Conservation (phyloP, 2,113 vertebrate genomes). For the Mobula birostris region DNA sequence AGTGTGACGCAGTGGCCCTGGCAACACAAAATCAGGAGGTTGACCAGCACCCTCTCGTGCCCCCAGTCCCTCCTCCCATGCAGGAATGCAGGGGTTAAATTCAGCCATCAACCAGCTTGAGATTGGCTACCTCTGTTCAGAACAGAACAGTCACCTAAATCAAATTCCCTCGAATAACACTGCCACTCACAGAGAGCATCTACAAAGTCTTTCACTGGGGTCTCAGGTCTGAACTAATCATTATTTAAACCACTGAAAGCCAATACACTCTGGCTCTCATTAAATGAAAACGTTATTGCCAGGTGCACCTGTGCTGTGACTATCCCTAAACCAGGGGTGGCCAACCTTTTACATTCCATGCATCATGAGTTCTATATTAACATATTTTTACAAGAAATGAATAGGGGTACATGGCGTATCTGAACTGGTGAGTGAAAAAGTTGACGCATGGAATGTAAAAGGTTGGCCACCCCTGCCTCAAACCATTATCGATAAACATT, state of each 20-base stretch:
- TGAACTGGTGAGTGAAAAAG: too few relatives aligned
- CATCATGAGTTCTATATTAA: too few relatives aligned
- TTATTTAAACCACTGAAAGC: background rate
- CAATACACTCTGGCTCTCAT: background rate
- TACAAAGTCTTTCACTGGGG: background rate
- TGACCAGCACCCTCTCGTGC: too few relatives aligned
- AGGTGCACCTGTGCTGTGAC: background rate
- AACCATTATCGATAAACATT: background rate
- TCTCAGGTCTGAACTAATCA: background rate
- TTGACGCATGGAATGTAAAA: too few relatives aligned
- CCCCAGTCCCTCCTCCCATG: too few relatives aligned
- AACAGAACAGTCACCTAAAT: background rate
- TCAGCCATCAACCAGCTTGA: background rate
- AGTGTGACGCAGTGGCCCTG: too few relatives aligned
- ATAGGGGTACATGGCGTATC: too few relatives aligned
- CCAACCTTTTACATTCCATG: too few relatives aligned
- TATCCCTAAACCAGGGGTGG: too few relatives aligned
- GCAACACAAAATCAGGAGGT: background rate
- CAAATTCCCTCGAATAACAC: background rate
- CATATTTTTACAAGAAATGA: too few relatives aligned
- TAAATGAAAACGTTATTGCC: slow-evolving; percentile 12
- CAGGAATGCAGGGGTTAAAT: background rate
- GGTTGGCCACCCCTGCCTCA: background rate
- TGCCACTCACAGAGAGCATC: background rate
- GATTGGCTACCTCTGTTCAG: background rate